These are phyloP conservation scores for Hymenochirus boettgeri DNA, from an alignment of 2,113 vertebrate species.

Conservation along the genomic window DNA sequence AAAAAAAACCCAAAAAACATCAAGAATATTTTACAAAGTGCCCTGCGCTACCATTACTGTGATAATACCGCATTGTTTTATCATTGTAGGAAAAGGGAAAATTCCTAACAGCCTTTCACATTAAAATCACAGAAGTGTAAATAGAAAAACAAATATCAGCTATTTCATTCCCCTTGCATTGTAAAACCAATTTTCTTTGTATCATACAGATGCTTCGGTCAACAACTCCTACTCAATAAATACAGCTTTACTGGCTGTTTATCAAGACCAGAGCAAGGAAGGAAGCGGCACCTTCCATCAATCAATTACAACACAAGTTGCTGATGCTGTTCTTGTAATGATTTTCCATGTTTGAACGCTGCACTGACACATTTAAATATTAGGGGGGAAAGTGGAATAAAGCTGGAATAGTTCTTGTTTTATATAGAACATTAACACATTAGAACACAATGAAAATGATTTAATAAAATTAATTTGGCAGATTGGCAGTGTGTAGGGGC, in stretches of 20 bases:
- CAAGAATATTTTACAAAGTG: too few species aligned
- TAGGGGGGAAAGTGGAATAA: not conserved
- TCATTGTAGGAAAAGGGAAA: too few species aligned
- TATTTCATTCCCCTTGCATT: not conserved
- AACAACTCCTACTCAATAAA: not conserved
- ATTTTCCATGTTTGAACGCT: constrained; percentile 7
- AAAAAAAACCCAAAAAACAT: too few species aligned
- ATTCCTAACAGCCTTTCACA: too few species aligned
- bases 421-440: not conserved
- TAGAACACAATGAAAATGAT: not conserved
- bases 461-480: too few species aligned
- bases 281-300: not conserved
- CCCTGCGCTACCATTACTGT: too few species aligned
- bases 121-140: too few species aligned
- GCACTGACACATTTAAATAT: constrained; percentile 12
- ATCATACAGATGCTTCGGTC: not conserved
- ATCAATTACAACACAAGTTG: constrained; percentile 15
- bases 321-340: constrained; percentile 11
- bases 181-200: not conserved
- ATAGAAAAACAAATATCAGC: not conserved
- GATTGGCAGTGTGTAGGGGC: too few species aligned
- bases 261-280: not conserved
- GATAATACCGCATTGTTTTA: too few species aligned
- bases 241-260: not conserved
- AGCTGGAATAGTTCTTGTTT: not conserved